Percentiles rank a stretch among this genome's conserved stretches.
Evolutionary conservation across 2,113 vertebrate genomes (phyloP).

Genomic region (Gambusia affinis): DNA sequence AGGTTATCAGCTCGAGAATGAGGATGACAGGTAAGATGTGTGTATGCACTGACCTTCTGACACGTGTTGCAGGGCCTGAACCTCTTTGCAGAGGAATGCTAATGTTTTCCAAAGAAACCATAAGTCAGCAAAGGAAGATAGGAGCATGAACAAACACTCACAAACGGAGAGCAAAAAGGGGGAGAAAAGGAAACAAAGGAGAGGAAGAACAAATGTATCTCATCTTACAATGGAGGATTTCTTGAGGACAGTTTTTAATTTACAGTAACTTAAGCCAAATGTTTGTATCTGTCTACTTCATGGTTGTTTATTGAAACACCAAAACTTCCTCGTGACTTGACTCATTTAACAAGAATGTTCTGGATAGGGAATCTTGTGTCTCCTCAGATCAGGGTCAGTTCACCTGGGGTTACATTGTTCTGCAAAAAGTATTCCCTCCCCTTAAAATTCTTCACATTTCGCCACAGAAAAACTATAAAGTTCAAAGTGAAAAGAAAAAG

Average conservation of each 20-base stretch:
- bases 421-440: too few species aligned
- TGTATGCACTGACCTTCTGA: slow-evolving; percentile 49
- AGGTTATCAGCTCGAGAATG: slow-evolving; percentile 49
- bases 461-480: not conserved
- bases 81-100: slow-evolving; percentile 67
- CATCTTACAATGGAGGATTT: slow-evolving; percentile 13
- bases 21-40: slow-evolving; percentile 35
- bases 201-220: slow-evolving; percentile 17
- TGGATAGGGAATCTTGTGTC: not conserved
- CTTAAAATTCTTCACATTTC: not conserved
- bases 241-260: slow-evolving; percentile 15
- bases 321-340: slow-evolving; percentile 25
- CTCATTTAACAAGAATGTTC: not conserved
- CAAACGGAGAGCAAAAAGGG: not conserved
- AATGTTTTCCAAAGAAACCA: slow-evolving; percentile 66
- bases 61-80: slow-evolving; percentile 55
- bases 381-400: not conserved
- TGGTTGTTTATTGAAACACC: slow-evolving; percentile 9
- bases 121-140: slow-evolving; percentile 54
- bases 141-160: slow-evolving; percentile 31
- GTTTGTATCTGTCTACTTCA: slow-evolving; percentile 2
- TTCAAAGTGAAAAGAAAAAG: not conserved
- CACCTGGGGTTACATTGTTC: not conserved
- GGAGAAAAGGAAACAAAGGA: slow-evolving; percentile 1
- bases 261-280: slow-evolving; percentile 25